Evolutionary conservation across 2,113 vertebrate genomes (phyloP).

Genomic region (Oxyruncus cristatus): DNA sequence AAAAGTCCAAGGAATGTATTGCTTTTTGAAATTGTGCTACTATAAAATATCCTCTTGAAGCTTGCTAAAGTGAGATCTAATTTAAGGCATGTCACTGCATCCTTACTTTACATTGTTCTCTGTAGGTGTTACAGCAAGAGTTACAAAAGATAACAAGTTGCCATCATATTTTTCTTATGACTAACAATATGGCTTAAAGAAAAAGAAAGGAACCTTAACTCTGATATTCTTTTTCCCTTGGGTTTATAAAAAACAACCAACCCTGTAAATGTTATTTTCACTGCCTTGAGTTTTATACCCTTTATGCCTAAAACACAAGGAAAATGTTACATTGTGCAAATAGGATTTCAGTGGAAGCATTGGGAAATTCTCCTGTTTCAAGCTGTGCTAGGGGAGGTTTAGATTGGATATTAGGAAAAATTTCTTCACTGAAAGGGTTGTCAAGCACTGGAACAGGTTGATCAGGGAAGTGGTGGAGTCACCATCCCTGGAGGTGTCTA

Average conservation of each 20-base stretch:
- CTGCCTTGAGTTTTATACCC: neutral
- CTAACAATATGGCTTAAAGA: slow-evolving; percentile 1
- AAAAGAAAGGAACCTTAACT: neutral
- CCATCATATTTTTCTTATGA: neutral
- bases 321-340: slow-evolving; percentile 1
- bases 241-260: neutral
- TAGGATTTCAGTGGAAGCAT: neutral
- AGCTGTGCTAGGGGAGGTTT: neutral
- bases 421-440: neutral
- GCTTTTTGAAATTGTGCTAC: slow-evolving; percentile 11
- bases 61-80: slow-evolving; percentile 26
- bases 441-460: neutral
- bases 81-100: slow-evolving; percentile 27
- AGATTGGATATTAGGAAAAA: neutral
- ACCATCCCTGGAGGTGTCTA: neutral
- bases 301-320: neutral
- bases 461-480: neutral
- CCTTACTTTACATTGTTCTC: slow-evolving; percentile 14
- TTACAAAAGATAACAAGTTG: slow-evolving; percentile 14
- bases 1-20: neutral
- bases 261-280: neutral
- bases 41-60: slow-evolving; percentile 24
- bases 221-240: neutral
- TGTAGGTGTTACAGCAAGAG: neutral
- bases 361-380: neutral